Conservation (phyloP, 2,797 vertebrate species). For the Knipowitschia caucasica region DNA sequence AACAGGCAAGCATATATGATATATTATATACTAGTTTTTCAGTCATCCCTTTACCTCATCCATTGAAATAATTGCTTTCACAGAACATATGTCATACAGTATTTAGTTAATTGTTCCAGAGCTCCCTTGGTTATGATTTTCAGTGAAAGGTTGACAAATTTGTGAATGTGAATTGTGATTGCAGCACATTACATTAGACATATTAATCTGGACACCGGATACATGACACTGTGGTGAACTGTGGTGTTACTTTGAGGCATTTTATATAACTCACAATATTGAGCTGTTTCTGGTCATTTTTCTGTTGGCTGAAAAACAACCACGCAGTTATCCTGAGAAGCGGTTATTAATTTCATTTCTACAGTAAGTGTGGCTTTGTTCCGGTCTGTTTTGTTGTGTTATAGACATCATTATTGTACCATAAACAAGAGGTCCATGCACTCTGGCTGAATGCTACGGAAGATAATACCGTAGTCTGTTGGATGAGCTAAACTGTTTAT, state of each 20-base stretch:
- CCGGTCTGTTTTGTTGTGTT: conserved; percentile 8
- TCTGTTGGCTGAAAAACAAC: background rate
- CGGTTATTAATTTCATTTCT: conserved; percentile 1
- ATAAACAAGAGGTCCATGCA: conserved; percentile 13
- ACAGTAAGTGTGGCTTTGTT: conserved; percentile 4
- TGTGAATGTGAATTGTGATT: background rate
- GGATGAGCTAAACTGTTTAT: conserved; percentile 46
- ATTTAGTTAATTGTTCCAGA: conserved; percentile 4
- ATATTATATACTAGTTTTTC: too few species aligned
- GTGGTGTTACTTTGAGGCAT: background rate
- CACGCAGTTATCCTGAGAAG: conserved; percentile 4
- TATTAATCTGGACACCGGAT: background rate
- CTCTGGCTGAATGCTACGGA: conserved; percentile 25
- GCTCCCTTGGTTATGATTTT: background rate
- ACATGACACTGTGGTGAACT: background rate
- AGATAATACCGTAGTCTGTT: conserved; percentile 32
- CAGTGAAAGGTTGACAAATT: conserved; percentile 3
- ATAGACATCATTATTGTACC: conserved; percentile 24
- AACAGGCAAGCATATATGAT: too few species aligned
- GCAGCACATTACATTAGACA: background rate
- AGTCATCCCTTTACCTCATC: conserved; percentile 7
- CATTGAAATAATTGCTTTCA: background rate
- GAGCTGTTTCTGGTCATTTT: conserved; percentile 2
- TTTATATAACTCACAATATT: background rate
- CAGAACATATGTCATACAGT: background rate